Evolutionary conservation across 2,113 vertebrate species (phyloP), one percentile per base, ranked within the genome.

Genomic region (Alligator mississippiensis): DNA sequence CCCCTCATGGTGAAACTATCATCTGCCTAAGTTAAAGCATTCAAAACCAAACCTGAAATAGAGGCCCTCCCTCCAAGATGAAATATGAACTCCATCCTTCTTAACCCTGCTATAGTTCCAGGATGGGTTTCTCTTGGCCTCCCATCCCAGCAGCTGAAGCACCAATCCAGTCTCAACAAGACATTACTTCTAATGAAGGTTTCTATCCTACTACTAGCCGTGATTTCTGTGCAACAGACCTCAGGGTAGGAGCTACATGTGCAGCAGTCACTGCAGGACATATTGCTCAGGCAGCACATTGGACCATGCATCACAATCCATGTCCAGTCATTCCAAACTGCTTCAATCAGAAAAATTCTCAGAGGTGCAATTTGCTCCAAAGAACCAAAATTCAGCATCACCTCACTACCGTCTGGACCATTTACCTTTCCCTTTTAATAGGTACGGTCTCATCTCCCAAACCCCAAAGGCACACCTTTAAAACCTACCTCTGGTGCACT

Each of bases 241-340:
- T 14, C 57, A 38, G 5, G 13, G 22, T 16, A 88, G 30, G 27
- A 12, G 75, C 55, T 72, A 34, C 5, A 1, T 1, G 27, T 2
- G 7, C 0, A 80, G n/a, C 62, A 55, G 0, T 0, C 6, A 4
- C 2, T 21, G 22, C 9, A 72, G 11, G 19, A 22, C 9, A 72
- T 38, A 0, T 8, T 60, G 60, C 4, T 77, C 0, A 3, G 18
- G 47, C 47, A 38, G 25, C 34, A 91, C 24, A 77, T 79, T 88
- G n/a, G 13, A 74, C 27, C 88, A 34, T 1, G 0, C 5, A 75
- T 30, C 0, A 16, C 9, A 79, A n/a, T 14, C 80, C 18, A 16
- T 11, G 14, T 21, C 60, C 55, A 83, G 4, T 5, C 63, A 14
- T 77, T 85, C 62, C 47, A 86, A 66, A 85, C 15, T 6, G 22